These are phyloP conservation scores for Nomada flava DNA, from an alignment of 2,888 invertebrate species.

Conservation along the genomic window DNA sequence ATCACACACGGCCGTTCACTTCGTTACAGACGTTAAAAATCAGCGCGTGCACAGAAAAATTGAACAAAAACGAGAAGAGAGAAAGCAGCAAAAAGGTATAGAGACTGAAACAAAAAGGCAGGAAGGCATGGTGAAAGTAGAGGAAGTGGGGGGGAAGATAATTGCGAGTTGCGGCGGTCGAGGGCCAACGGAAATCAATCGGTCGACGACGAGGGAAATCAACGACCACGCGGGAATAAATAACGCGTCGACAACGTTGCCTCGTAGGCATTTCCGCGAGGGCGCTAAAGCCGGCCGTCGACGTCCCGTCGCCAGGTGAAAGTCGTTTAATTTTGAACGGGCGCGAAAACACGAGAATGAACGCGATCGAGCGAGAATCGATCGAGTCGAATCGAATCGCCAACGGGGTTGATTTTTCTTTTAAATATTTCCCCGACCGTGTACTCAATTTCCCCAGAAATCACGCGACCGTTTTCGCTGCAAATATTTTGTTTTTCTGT, in stretches of 20 bases:
- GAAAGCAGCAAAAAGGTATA: neutral
- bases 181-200: constrained; percentile 53
- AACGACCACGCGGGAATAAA: constrained; percentile 50
- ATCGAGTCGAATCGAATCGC: constrained; percentile 13
- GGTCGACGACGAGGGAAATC: constrained; percentile 52
- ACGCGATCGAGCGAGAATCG: constrained; percentile 11
- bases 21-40: constrained; percentile 10
- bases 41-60: neutral
- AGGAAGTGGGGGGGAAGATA: constrained; percentile 22
- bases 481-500: neutral
- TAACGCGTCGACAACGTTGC: constrained; percentile 53
- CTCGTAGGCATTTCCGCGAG: constrained; percentile 43
- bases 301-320: constrained; percentile 41
- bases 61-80: neutral
- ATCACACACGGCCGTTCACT: neutral
- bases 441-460: neutral
- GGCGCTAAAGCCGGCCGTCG: neutral
- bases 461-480: neutral
- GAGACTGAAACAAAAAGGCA: neutral
- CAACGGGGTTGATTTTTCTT: neutral
- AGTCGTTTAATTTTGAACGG: constrained; percentile 64
- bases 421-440: constrained; percentile 31
- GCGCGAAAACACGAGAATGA: constrained; percentile 28
- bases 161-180: constrained; percentile 21
- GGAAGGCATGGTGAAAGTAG: neutral